These are phyloP conservation scores for Apostichopus japonicus DNA, from an alignment of 35 echinoderm and acorn worm genomes.

Conservation along the genomic window DNA sequence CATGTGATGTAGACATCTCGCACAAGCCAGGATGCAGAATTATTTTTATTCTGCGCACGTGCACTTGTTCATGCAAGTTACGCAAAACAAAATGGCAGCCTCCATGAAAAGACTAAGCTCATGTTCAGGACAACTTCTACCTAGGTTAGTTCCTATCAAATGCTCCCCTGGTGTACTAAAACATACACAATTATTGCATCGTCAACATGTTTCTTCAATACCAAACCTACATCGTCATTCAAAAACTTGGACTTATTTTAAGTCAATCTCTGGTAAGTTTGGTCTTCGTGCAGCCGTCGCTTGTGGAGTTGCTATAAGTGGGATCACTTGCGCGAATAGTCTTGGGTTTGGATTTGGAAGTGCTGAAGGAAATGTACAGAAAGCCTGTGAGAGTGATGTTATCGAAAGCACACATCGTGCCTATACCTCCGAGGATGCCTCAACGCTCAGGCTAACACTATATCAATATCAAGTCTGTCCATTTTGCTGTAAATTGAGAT, in stretches of 20 bases:
- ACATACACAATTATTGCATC: background rate
- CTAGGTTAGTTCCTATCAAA: background rate
- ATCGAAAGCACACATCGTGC: slow-evolving; percentile 43
- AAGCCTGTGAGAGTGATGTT: background rate
- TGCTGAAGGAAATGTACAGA: background rate
- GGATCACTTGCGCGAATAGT: slow-evolving; percentile 47
- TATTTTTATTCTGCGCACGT: no score
- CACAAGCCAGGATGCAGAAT: no score
- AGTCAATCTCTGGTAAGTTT: background rate
- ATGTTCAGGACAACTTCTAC: background rate
- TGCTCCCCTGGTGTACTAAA: background rate
- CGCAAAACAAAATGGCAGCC: slow-evolving; percentile 28
- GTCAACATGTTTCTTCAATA: background rate
- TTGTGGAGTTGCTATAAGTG: slow-evolving; percentile 7
- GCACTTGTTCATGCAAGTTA: background rate
- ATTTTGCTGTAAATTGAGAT: slow-evolving; percentile 96
- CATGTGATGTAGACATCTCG: no score
- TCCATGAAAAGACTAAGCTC: slow-evolving; percentile 12
- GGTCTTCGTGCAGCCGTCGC: background rate
- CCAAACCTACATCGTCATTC: background rate
- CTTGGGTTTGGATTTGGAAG: slow-evolving; percentile 39
- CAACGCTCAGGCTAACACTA: slow-evolving; percentile 75
- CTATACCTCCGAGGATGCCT: slow-evolving; percentile 64
- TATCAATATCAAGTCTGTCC: slow-evolving; percentile 98
- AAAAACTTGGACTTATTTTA: background rate